Conservation (phyloP, 2,797 vertebrate species). For the Scolopax bukidnonensis region DNA sequence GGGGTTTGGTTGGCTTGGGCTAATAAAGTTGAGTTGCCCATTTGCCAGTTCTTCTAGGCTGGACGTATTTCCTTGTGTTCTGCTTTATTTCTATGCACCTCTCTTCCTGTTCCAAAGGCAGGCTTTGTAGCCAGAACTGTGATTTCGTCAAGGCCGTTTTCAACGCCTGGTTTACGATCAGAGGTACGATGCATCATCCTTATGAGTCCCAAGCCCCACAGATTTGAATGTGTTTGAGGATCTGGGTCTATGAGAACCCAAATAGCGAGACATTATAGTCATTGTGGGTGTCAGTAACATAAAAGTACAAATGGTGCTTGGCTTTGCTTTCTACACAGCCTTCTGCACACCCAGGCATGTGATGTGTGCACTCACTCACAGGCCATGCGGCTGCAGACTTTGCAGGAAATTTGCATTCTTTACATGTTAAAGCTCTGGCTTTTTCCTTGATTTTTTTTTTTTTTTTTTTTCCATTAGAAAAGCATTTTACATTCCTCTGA, state of each 20-base stretch:
- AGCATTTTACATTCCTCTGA: conserved; percentile 8
- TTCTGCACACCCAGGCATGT: not conserved
- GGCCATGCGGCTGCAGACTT: not conserved
- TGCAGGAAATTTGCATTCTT: conserved; percentile 15
- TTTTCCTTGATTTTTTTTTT: not conserved
- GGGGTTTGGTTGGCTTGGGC: not conserved
- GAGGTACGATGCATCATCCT: not conserved
- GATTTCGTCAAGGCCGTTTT: not conserved
- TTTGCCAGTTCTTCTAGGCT: not conserved
- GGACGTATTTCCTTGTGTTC: not conserved
- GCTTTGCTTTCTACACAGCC: not conserved
- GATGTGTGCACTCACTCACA: not conserved
- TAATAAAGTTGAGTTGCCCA: not conserved
- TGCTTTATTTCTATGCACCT: not conserved
- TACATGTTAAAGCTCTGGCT: not conserved
- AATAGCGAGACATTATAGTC: not conserved
- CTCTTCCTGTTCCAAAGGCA: not conserved
- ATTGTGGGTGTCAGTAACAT: not conserved
- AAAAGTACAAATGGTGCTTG: not conserved
- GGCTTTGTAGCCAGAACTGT: not conserved
- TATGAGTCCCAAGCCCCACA: not conserved
- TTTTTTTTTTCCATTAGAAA: not conserved
- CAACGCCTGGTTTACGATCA: not conserved
- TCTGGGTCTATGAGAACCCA: not conserved
- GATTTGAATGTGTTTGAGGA: not conserved